A percentile compares a stretch with the other conserved stretches of the same genome.
Evolutionary conservation across 2,113 vertebrate genomes (phyloP).

Genomic region (Oreotragus oreotragus): DNA sequence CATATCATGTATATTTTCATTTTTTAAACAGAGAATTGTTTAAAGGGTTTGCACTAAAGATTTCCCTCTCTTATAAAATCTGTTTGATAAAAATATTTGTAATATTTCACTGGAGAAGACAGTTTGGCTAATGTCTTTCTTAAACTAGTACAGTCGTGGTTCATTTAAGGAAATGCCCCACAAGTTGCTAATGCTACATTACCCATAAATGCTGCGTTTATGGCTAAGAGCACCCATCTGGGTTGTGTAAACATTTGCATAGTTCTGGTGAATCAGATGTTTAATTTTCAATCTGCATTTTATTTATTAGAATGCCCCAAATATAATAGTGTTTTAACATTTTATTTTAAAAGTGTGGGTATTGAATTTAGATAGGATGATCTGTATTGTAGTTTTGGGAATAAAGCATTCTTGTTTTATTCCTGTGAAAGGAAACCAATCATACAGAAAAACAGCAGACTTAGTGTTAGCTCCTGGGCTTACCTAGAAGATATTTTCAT

Average conservation of each 20-base stretch:
- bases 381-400: background rate
- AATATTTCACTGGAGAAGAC: background rate
- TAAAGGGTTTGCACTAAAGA: background rate
- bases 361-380: conserved; percentile 2
- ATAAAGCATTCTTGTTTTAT: conserved; percentile 12
- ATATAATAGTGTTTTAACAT: conserved; percentile 4
- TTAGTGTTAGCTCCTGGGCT: background rate
- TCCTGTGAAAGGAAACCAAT: background rate
- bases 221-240: background rate
- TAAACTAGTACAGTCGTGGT: background rate
- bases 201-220: background rate
- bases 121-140: background rate
- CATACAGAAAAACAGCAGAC: background rate
- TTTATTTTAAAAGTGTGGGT: conserved; percentile 18
- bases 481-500: background rate
- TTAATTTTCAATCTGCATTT: conserved; percentile 32
- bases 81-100: conserved; percentile 7
- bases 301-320: conserved; percentile 30
- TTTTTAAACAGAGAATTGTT: conserved; percentile 17
- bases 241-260: background rate
- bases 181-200: background rate
- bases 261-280: conserved; percentile 10
- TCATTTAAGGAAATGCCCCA: background rate
- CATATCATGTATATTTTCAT: background rate
- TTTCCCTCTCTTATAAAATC: background rate